phyloP scores from a whole-genome alignment of 2,797 vertebrate genomes.

The Gadopsis marmoratus region DNA sequence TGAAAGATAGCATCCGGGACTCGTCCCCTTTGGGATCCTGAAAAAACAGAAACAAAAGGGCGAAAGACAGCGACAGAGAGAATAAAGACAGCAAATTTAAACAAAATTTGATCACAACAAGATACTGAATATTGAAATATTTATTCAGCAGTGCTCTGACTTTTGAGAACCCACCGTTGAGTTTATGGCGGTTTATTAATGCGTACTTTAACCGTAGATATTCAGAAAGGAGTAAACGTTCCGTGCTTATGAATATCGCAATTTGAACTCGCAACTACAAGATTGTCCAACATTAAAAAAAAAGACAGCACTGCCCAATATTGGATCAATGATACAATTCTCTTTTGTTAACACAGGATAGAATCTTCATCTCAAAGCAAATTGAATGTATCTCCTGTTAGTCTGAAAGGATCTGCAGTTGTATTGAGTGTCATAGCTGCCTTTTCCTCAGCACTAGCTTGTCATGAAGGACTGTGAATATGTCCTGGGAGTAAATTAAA shows the following conservation, averaged over 20 bases:
- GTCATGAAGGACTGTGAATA: neutral
- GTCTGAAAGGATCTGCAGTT: neutral
- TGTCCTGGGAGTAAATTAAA: neutral
- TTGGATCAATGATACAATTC: neutral
- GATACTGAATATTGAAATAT: neutral
- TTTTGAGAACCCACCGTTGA: neutral
- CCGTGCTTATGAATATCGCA: neutral
- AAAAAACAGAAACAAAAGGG: constrained; percentile 10
- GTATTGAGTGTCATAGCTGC: neutral
- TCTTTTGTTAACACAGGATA: neutral
- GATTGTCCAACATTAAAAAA: neutral
- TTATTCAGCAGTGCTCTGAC: neutral
- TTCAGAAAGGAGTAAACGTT: neutral
- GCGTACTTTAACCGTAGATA: neutral
- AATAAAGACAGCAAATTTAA: constrained; percentile 10
- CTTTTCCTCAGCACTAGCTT: neutral
- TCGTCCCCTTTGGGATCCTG: constrained; percentile 96
- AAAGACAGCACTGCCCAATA: neutral
- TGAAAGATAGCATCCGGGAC: constrained; percentile 94
- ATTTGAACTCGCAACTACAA: neutral
- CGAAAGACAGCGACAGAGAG: neutral
- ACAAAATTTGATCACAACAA: neutral
- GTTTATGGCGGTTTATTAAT: neutral
- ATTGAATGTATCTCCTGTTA: neutral
- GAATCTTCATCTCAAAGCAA: neutral